Base-by-base conservation (phyloP, 64 coral and sea anemone species). In the Stichodactyla helianthus region DNA sequence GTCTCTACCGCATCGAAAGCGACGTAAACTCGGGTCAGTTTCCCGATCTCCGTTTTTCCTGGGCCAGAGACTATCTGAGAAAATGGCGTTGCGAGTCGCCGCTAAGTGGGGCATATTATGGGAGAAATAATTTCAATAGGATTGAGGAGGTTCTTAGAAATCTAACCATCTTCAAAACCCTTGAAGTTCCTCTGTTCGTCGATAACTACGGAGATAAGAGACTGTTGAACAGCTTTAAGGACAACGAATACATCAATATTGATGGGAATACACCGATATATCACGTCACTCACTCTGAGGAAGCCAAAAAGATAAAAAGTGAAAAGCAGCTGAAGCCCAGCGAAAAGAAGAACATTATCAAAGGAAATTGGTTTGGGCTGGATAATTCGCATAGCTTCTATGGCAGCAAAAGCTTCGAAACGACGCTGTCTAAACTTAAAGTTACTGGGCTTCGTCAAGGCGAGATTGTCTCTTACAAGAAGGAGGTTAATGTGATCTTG, bases 401-500 rank as follows among this genome's bases (percentile, higher is more conserved):
- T 81, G 89, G 89, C 1, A 91, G 18, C 74, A 77, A 61, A 55
- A 59, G 52, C 9, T 91, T 91, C 55, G 52, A 51, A 59, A 91
- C 89, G 74, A 91, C 89, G 55, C 89, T 91, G 0, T 25, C 1
- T 52, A 51, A 63, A 28, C 27, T 91, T 44, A 84, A 84, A n/a
- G 89, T 91, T 59, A 18, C 6, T 8, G 68, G 71, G 22, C 57
- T 91, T 52, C 67, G 18, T 59, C 89, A 91, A 79, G 89, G 89
- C 9, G 89, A 91, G 55, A 86, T 91, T 86, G 89, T 91, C 25
- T 71, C 51, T 57, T 91, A 91, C 83, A 91, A 81, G 71, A 0
- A 86, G 7, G 89, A 91, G 77, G 83, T 91, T 17, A 91, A 91
- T 91, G 83, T 86, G 26, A 91, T 91, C 68, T 68, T 90, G 9